Percentiles rank a stretch among this genome's conserved stretches.
Conservation (phyloP, 2,888 invertebrate genomes). For the Netelia melanura region DNA sequence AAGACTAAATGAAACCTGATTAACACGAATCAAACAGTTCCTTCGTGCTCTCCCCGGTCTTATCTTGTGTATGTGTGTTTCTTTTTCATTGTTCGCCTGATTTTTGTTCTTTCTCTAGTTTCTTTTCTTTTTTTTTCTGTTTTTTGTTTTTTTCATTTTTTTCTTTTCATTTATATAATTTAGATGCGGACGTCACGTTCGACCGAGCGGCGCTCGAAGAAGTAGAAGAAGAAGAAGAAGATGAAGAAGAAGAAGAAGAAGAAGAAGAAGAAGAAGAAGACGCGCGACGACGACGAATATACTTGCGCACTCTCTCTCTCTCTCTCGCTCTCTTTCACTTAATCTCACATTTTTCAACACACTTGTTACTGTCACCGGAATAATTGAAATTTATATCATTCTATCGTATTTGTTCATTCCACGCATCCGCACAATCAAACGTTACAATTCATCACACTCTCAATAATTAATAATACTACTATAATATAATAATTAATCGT, state of each 20-base stretch:
- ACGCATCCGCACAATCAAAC: slow-evolving; percentile 33
- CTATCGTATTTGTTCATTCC: slow-evolving; percentile 23
- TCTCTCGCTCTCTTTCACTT: slow-evolving; percentile 8
- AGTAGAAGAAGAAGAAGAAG: slow-evolving; percentile 43
- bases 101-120: slow-evolving; percentile 9
- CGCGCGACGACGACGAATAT: slow-evolving; percentile 54
- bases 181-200: slow-evolving; percentile 65
- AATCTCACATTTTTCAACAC: neutral
- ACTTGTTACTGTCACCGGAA: slow-evolving; percentile 2
- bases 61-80: slow-evolving; percentile 10
- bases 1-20: too few species aligned
- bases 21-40: slow-evolving; percentile 12
- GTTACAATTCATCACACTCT: slow-evolving; percentile 5
- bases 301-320: slow-evolving; percentile 19
- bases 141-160: slow-evolving; percentile 15
- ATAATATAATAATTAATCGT: slow-evolving; percentile 61
- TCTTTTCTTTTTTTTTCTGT: slow-evolving; percentile 24
- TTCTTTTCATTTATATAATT: slow-evolving; percentile 51
- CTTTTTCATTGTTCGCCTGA: slow-evolving; percentile 37
- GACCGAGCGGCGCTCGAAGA: slow-evolving; percentile 59
- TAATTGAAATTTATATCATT: slow-evolving; percentile 23
- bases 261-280: slow-evolving; percentile 31
- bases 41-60: slow-evolving; percentile 5
- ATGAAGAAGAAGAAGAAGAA: slow-evolving; percentile 47
- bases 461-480: slow-evolving; percentile 63